phyloP scores from a whole-genome alignment of 1,140 invertebrate genomes.

The Drosophila tristis region DNA sequence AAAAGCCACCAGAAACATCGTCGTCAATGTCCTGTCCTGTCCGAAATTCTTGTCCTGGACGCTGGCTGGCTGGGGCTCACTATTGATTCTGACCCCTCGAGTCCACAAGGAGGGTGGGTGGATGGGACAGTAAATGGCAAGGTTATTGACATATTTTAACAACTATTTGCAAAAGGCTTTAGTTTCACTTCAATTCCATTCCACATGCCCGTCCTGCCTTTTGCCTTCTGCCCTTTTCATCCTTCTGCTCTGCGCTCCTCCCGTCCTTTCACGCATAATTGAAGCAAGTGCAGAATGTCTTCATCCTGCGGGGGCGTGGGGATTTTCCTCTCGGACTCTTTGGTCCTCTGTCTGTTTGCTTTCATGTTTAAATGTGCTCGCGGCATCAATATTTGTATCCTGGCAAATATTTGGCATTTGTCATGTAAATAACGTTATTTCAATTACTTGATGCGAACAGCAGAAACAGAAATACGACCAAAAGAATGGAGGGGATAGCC shows the following conservation, averaged over 20 bases:
- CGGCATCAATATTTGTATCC: conserved; percentile 78
- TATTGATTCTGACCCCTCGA: conserved; percentile 58
- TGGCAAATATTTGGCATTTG: conserved; percentile 75
- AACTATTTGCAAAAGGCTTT: conserved; percentile 81
- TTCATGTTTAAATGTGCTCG: conserved; percentile 72
- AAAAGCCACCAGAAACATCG: conserved; percentile 18
- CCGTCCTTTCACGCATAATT: conserved; percentile 60
- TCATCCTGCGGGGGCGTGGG: conserved; percentile 42
- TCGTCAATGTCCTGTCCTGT: conserved; percentile 53
- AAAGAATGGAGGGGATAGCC: not conserved
- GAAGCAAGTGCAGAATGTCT: conserved; percentile 80
- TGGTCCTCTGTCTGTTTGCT: conserved; percentile 42
- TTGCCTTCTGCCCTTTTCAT: not conserved
- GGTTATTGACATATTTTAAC: conserved; percentile 82
- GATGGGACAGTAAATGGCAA: conserved; percentile 52
- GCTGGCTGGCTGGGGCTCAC: conserved; percentile 25
- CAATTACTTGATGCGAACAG: conserved; percentile 58
- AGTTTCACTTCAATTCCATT: conserved; percentile 77
- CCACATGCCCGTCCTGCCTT: conserved; percentile 8
- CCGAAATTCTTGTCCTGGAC: conserved; percentile 59
- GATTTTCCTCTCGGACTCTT: conserved; percentile 10
- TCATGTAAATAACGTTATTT: conserved; percentile 79
- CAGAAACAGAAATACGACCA: conserved; percentile 12
- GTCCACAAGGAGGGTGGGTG: conserved; percentile 1
- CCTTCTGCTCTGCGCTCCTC: not conserved